Evolutionary conservation across 2,113 vertebrate species (phyloP).

Genomic region (Lathamus discolor): DNA sequence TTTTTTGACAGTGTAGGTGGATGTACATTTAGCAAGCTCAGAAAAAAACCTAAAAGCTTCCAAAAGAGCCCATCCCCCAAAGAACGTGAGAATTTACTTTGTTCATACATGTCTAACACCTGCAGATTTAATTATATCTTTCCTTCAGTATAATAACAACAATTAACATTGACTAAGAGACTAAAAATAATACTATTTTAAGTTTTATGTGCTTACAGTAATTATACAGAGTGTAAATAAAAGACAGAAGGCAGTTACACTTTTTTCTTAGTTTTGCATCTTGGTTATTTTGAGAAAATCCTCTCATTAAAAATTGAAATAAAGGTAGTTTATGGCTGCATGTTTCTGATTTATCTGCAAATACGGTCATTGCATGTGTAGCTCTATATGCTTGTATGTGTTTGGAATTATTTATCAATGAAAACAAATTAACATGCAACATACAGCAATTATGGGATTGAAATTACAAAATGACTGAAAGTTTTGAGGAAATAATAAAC

Average conservation of each 20-base stretch:
- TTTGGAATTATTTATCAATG: background rate
- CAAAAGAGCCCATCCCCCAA: background rate
- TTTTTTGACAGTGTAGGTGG: background rate
- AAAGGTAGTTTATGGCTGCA: background rate
- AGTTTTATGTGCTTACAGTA: conserved; percentile 35
- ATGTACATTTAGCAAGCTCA: background rate
- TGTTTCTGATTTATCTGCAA: background rate
- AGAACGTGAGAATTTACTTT: background rate
- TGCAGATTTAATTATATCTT: conserved; percentile 47
- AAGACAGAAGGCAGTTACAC: background rate
- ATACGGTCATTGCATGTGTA: background rate
- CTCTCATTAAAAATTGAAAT: background rate
- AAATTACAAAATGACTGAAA: background rate
- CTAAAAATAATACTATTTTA: conserved; percentile 6
- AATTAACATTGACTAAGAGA: conserved; percentile 32
- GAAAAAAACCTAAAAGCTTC: background rate
- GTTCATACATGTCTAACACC: background rate
- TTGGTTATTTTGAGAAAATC: background rate
- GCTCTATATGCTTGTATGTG: background rate
- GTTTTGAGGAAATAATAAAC: background rate
- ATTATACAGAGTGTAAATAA: conserved; percentile 17
- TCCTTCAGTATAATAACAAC: conserved; percentile 26
- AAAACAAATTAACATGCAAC: background rate
- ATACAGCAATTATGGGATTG: background rate
- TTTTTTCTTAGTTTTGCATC: conserved; percentile 5